Evolutionary conservation across 2,888 invertebrate species (phyloP).

Genomic region (Sinelater perroti): DNA sequence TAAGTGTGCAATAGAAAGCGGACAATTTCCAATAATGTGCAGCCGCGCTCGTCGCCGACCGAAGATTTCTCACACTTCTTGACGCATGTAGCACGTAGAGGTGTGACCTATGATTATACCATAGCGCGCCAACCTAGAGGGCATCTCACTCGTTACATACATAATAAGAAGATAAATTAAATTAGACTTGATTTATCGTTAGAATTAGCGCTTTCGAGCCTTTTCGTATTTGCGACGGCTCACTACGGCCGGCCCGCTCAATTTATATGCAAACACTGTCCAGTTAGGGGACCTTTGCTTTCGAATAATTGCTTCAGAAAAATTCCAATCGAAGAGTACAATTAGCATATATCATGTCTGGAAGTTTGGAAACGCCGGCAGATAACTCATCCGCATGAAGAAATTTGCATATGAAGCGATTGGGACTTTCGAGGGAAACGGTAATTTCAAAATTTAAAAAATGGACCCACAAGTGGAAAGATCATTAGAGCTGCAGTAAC

Average conservation of each 20-base stretch:
- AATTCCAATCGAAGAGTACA: background rate
- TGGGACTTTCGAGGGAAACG: background rate
- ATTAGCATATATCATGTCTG: background rate
- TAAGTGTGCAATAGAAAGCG: constrained; percentile 15
- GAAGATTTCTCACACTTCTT: constrained; percentile 25
- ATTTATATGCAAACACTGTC: constrained; percentile 2
- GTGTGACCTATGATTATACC: constrained; percentile 30
- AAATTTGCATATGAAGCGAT: background rate
- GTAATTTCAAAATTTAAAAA: background rate
- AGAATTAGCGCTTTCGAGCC: constrained; percentile 22
- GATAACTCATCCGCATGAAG: background rate
- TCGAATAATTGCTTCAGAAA: constrained; percentile 4
- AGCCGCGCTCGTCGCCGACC: constrained; percentile 9
- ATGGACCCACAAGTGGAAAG: background rate
- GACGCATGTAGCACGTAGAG: constrained; percentile 22
- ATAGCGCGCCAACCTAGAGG: constrained; percentile 25
- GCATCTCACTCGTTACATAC: constrained; percentile 24
- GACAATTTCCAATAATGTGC: constrained; percentile 24
- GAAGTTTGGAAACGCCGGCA: background rate
- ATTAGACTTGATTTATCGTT: constrained; percentile 30
- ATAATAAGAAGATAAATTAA: constrained; percentile 30
- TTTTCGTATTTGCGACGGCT: constrained; percentile 9
- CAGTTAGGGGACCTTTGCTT: constrained; percentile 2
- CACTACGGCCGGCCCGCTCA: constrained; percentile 4
- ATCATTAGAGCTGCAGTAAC: no score